Conservation (phyloP, 2,113 vertebrate species). For the Cathartes aura region DNA sequence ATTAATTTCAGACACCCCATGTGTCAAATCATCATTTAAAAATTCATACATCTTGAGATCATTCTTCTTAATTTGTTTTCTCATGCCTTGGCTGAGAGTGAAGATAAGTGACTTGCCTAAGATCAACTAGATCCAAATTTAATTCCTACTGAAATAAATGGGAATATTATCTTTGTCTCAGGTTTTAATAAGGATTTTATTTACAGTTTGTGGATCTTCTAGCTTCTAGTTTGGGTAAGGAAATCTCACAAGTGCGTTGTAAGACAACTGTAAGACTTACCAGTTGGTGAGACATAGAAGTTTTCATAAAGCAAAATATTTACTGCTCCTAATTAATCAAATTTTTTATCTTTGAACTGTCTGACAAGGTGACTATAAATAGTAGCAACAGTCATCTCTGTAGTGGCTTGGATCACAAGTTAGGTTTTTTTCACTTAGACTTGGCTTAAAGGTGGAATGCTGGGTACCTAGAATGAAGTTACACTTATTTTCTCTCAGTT, state of each 20-base stretch:
- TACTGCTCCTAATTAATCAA: not conserved
- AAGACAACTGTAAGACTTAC: not conserved
- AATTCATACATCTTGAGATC: not conserved
- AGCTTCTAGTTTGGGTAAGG: not conserved
- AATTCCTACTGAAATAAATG: not conserved
- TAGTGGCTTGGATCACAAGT: not conserved
- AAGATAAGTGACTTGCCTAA: not conserved
- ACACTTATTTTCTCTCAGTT: constrained; percentile 13
- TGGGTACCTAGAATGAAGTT: constrained; percentile 15
- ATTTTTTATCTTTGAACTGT: not conserved
- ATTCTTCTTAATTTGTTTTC: not conserved
- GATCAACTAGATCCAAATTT: not conserved
- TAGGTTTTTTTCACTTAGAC: not conserved
- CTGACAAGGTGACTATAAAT: not conserved
- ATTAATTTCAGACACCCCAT: not conserved
- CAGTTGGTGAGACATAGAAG: not conserved
- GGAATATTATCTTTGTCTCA: not conserved
- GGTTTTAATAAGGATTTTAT: not conserved
- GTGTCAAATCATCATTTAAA: not conserved
- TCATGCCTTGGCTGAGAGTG: not conserved
- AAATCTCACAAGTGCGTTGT: not conserved
- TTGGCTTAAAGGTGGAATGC: not conserved
- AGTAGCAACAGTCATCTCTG: not conserved
- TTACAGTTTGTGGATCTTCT: not conserved
- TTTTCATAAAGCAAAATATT: not conserved